Evolutionary conservation across 2,113 vertebrate species (phyloP), one percentile per base, ranked within the genome.

Genomic region (Dendropsophus ebraccatus): DNA sequence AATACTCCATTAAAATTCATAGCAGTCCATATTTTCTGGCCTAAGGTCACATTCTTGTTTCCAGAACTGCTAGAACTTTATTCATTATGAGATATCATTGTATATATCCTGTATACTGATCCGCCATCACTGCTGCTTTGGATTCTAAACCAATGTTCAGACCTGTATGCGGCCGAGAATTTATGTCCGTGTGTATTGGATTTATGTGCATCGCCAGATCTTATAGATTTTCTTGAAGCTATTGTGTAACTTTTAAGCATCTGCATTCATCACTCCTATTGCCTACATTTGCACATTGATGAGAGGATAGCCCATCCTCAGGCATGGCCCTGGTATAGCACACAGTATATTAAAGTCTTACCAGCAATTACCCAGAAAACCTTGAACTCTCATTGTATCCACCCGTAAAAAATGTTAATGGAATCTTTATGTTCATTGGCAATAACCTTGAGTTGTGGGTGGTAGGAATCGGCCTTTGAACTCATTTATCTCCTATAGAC

Each of bases 121-220:
- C 25, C n/a, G 13, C n/a, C 58, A 62, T 11, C 58, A 3, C 58
- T 62, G 56, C 56, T n/a, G 28, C 58, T 62, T 62, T 62, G 23
- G 23, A 62, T 62, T 62, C 58, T 62, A 62, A 28, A 21, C 19
- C 58, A 12, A 62, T 62, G 12, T 62, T n/a, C n/a, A n/a, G n/a
- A n/a, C n/a, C n/a, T n/a, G n/a, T n/a, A n/a, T n/a, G n/a, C n/a
- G n/a, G n/a, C n/a, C n/a, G n/a, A n/a, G n/a, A n/a, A n/a, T n/a
- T n/a, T n/a, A n/a, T n/a, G n/a, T n/a, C n/a, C n/a, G n/a, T n/a
- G n/a, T n/a, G n/a, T n/a, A n/a, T n/a, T n/a, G n/a, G n/a, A n/a
- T n/a, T n/a, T n/a, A n/a, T n/a, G n/a, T n/a, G n/a, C n/a, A 62
- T 62, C 58, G 28, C n/a, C 58, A 62, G 58, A 62, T 62, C 58